A percentile compares a stretch with the other conserved stretches of the same genome.
These are phyloP conservation scores for Atta texana DNA, from an alignment of 1,140 invertebrate species.

Conservation along the genomic window DNA sequence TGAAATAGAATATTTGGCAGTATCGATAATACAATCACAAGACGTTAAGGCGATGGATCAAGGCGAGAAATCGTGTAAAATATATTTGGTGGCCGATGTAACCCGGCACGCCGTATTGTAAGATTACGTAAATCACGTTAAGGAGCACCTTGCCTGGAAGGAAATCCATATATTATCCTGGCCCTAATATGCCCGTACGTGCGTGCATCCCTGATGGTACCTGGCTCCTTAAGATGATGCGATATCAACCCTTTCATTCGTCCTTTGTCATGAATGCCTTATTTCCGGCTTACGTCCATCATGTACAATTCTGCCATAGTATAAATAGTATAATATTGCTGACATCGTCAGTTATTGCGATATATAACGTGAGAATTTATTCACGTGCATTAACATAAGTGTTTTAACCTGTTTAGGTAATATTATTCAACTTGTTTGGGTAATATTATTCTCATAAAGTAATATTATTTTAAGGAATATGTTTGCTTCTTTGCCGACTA, in stretches of 20 bases:
- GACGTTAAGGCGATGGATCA: conserved; percentile 31
- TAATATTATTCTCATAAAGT: not conserved
- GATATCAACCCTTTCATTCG: conserved; percentile 80
- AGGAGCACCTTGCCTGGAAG: conserved; percentile 80
- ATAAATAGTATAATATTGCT: conserved; percentile 35
- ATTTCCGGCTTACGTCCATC: conserved; percentile 82
- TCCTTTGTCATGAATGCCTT: conserved; percentile 75
- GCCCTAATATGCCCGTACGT: conserved; percentile 85
- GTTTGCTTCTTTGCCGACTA: not conserved
- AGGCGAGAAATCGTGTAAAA: conserved; percentile 69
- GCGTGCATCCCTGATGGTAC: conserved; percentile 83
- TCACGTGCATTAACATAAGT: not conserved
- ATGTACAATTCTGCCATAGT: conserved; percentile 50
- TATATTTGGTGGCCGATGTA: conserved; percentile 79
- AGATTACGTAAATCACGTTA: conserved; percentile 85
- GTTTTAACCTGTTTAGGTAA: not conserved
- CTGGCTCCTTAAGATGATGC: conserved; percentile 80
- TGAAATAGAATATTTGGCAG: too few relatives aligned
- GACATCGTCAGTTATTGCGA: not conserved
- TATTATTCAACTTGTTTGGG: not conserved
- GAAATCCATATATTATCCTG: conserved; percentile 84
- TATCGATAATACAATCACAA: conserved; percentile 4
- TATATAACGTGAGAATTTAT: conserved; percentile 17
- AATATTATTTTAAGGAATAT: conserved; percentile 11
- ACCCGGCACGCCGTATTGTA: conserved; percentile 82